A percentile compares a stretch with the other conserved stretches of the same genome.
Evolutionary conservation across 2,797 vertebrate species (phyloP).

Genomic region (Labroides dimidiatus): DNA sequence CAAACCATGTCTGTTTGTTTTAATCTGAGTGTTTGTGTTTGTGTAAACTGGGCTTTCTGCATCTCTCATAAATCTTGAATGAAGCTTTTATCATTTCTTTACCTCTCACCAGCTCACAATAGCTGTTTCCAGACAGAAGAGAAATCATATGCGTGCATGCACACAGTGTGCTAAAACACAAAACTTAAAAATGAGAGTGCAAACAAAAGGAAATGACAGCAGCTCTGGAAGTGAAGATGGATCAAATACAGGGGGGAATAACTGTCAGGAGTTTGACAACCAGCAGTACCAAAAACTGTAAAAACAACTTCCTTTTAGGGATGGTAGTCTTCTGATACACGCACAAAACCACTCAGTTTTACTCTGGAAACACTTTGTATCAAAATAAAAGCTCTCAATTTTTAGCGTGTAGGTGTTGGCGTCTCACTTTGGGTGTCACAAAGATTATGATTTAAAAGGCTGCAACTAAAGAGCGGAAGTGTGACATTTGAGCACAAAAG

Average conservation of each 20-base stretch:
- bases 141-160: constrained; percentile 8
- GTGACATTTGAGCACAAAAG: constrained; percentile 69
- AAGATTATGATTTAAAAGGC: constrained; percentile 61
- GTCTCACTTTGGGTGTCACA: constrained; percentile 35
- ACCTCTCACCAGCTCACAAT: constrained; percentile 30
- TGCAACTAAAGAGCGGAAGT: constrained; percentile 39
- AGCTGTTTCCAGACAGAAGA: constrained; percentile 35
- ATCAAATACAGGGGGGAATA: constrained; percentile 39
- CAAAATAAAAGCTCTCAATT: constrained; percentile 42
- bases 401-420: constrained; percentile 42
- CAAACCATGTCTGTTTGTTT: not conserved
- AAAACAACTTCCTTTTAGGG: constrained; percentile 22
- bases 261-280: constrained; percentile 43
- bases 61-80: constrained; percentile 56
- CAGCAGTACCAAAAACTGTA: constrained; percentile 17
- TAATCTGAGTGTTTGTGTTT: constrained; percentile 6
- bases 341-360: not conserved
- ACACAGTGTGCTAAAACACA: constrained; percentile 10
- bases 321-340: constrained; percentile 3
- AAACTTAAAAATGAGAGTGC: constrained; percentile 37
- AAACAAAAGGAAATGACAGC: constrained; percentile 34
- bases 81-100: constrained; percentile 54
- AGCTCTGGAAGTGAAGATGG: constrained; percentile 25
- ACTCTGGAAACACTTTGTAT: constrained; percentile 7
- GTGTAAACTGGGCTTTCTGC: constrained; percentile 5